A percentile compares a stretch with the other conserved stretches of the same genome.
Conservation (phyloP, 2,888 invertebrate species). For the Nephrotoma appendiculata region DNA sequence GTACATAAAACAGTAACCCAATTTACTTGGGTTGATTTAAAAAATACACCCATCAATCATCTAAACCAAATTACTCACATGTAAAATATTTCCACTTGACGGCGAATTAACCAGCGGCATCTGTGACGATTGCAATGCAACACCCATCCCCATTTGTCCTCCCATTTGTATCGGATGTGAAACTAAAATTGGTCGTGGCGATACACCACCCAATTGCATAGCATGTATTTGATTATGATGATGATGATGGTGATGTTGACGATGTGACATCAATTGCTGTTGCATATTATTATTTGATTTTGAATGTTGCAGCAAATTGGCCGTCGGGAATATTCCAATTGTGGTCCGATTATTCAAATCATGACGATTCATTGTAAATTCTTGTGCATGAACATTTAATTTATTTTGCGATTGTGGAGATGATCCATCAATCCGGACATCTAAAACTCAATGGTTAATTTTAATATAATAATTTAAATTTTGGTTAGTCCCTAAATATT, state of each 20-base stretch:
- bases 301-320: slow-evolving; percentile 30
- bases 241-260: slow-evolving; percentile 16
- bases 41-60: neutral
- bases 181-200: slow-evolving; percentile 27
- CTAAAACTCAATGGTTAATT: slow-evolving; percentile 24
- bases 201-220: slow-evolving; percentile 16
- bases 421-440: slow-evolving; percentile 43
- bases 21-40: neutral
- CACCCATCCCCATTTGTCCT: slow-evolving; percentile 19
- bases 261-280: slow-evolving; percentile 24
- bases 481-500: neutral
- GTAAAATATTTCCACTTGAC: slow-evolving; percentile 56
- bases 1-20: no score
- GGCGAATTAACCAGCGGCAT: slow-evolving; percentile 42
- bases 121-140: slow-evolving; percentile 20
- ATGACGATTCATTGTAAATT: slow-evolving; percentile 58
- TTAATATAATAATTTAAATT: neutral
- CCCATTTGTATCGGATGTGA: slow-evolving; percentile 28
- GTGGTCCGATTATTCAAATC: slow-evolving; percentile 27
- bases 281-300: slow-evolving; percentile 42
- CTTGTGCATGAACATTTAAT: slow-evolving; percentile 79
- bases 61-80: slow-evolving; percentile 25
- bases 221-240: slow-evolving; percentile 8
- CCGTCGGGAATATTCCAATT: slow-evolving; percentile 21
- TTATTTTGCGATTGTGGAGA: slow-evolving; percentile 37